Conservation (phyloP, 2,888 invertebrate genomes). For the Idaea aversata region DNA sequence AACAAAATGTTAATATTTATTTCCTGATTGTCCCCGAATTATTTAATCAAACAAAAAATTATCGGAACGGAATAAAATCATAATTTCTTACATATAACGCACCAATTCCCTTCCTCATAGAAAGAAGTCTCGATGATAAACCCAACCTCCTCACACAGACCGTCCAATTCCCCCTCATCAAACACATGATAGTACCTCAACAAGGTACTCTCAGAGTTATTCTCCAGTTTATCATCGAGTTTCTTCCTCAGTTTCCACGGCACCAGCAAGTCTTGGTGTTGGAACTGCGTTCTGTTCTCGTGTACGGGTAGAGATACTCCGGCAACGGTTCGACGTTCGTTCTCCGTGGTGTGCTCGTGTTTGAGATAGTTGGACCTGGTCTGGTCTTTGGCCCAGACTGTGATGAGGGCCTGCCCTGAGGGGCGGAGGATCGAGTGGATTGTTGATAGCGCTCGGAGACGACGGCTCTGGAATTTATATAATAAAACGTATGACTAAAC, state of each 20-base stretch:
- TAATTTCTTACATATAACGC: conserved; percentile 87
- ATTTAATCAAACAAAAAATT: too few species aligned
- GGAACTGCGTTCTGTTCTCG: conserved; percentile 93
- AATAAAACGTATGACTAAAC: too few species aligned
- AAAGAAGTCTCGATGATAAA: conserved; percentile 84
- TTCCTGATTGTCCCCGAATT: too few species aligned
- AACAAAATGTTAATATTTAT: background rate
- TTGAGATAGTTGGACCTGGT: conserved; percentile 75
- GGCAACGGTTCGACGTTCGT: too few species aligned
- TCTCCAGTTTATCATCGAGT: conserved; percentile 49
- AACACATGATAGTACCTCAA: conserved; percentile 97
- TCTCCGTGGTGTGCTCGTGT: conserved; percentile 4
- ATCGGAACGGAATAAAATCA: conserved; percentile 27
- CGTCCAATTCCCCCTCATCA: conserved; percentile 88
- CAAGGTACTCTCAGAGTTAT: conserved; percentile 76
- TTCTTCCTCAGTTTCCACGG: conserved; percentile 91
- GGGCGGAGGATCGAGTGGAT: conserved; percentile 86
- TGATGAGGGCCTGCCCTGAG: conserved; percentile 90
- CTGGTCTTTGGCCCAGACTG: conserved; percentile 98
- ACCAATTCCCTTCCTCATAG: conserved; percentile 99
- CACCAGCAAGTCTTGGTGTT: conserved; percentile 94
- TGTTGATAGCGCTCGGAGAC: conserved; percentile 87
- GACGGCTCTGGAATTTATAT: conserved; percentile 79
- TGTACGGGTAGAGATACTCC: conserved; percentile 86
- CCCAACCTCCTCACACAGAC: conserved; percentile 79